Conservation (phyloP, 2,113 vertebrate genomes). For the Apodemus sylvaticus region DNA sequence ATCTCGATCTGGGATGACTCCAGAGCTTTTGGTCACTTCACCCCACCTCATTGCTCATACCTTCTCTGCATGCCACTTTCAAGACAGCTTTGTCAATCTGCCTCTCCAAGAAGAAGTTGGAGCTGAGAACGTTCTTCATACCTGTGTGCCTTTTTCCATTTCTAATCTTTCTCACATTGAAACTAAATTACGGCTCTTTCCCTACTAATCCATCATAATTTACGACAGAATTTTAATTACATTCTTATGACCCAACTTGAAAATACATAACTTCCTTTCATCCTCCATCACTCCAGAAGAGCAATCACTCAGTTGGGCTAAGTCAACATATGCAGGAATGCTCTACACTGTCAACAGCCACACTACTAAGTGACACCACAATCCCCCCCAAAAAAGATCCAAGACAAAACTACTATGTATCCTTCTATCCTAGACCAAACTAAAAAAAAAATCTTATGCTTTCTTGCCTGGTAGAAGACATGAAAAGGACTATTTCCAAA, state of each 20-base stretch:
- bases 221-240: neutral
- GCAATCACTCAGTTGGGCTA: neutral
- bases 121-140: neutral
- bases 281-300: neutral
- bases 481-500: constrained; percentile 11
- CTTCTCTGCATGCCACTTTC: neutral
- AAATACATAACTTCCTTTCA: neutral
- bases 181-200: neutral
- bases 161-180: neutral
- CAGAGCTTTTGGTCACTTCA: neutral
- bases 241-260: neutral
- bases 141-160: neutral
- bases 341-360: neutral
- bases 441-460: neutral
- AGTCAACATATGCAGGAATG: neutral
- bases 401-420: neutral
- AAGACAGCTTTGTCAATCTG: neutral
- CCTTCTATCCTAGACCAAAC: neutral
- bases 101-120: neutral
- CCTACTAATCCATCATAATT: neutral
- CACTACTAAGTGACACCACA: neutral
- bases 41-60: neutral
- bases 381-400: neutral
- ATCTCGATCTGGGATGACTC: neutral
- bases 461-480: constrained; percentile 13